Conservation (phyloP, 2,113 vertebrate species). For the Syngnathus scovelli region DNA sequence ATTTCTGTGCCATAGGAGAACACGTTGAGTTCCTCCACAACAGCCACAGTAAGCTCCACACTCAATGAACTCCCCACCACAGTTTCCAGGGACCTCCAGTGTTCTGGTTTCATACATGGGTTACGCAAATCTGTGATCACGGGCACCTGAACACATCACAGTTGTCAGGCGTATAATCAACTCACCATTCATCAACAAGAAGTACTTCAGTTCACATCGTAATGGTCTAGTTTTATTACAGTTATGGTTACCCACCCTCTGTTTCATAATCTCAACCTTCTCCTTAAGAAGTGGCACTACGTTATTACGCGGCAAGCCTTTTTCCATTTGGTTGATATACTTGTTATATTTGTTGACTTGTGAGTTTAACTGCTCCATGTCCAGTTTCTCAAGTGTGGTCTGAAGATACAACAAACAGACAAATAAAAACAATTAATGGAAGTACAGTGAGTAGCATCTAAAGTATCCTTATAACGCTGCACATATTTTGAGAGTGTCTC, state of each 20-base stretch:
- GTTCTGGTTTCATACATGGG: slow-evolving; percentile 71
- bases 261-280: slow-evolving; percentile 74
- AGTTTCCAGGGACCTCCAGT: slow-evolving; percentile 73
- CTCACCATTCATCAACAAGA: background rate
- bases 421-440: background rate
- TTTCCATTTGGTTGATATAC: slow-evolving; percentile 76
- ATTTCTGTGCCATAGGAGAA: slow-evolving; percentile 73
- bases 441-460: background rate
- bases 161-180: background rate
- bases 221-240: background rate
- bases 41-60: slow-evolving; percentile 62
- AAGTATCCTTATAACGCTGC: background rate
- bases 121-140: slow-evolving; percentile 77
- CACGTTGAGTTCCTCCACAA: slow-evolving; percentile 63
- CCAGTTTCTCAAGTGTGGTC: slow-evolving; percentile 72
- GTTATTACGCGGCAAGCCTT: slow-evolving; percentile 75
- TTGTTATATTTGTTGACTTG: slow-evolving; percentile 76
- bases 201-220: background rate
- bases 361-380: slow-evolving; percentile 71
- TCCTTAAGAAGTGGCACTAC: slow-evolving; percentile 71
- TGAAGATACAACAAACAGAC: slow-evolving; percentile 33
- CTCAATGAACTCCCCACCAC: slow-evolving; percentile 59
- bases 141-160: slow-evolving; percentile 61
- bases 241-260: slow-evolving; percentile 68
- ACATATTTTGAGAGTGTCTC: slow-evolving; percentile 1